Evolutionary conservation across 2,113 vertebrate species (phyloP).

Genomic region (Numida meleagris): DNA sequence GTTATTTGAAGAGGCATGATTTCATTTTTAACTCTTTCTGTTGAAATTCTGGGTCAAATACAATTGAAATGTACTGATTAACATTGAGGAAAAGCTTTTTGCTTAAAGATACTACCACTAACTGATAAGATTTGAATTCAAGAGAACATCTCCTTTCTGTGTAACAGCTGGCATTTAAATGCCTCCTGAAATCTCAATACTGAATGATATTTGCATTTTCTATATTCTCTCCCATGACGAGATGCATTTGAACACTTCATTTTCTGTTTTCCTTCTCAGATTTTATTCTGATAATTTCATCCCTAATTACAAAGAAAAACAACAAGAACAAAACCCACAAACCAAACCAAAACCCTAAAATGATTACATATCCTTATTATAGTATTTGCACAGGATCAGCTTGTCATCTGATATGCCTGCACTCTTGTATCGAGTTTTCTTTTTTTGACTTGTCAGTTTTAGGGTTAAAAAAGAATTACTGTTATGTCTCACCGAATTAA

Average conservation of each 20-base stretch:
- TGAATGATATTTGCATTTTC: not conserved
- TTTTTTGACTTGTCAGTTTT: not conserved
- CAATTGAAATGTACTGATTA: not conserved
- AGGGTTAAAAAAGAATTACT: not conserved
- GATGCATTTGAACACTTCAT: not conserved
- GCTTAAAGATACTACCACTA: not conserved
- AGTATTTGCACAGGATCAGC: not conserved
- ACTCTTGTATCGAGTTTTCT: not conserved
- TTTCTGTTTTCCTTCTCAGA: not conserved
- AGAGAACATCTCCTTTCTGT: not conserved
- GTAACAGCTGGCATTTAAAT: not conserved
- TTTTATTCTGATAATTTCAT: not conserved
- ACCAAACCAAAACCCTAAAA: not conserved
- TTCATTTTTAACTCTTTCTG: not conserved
- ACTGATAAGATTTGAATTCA: rapidly evolving
- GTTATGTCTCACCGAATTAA: not conserved
- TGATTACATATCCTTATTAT: not conserved
- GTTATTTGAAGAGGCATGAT: not conserved
- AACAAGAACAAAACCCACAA: not conserved
- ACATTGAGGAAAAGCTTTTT: not conserved
- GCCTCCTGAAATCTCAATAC: not conserved
- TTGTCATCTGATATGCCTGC: not conserved
- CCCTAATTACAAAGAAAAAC: not conserved
- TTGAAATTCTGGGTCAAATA: not conserved
- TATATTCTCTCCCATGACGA: not conserved